Evolutionary conservation across 2,888 invertebrate genomes (phyloP), one percentile per base, ranked within the genome.

Genomic region (Phragmatobia fuliginosa): DNA sequence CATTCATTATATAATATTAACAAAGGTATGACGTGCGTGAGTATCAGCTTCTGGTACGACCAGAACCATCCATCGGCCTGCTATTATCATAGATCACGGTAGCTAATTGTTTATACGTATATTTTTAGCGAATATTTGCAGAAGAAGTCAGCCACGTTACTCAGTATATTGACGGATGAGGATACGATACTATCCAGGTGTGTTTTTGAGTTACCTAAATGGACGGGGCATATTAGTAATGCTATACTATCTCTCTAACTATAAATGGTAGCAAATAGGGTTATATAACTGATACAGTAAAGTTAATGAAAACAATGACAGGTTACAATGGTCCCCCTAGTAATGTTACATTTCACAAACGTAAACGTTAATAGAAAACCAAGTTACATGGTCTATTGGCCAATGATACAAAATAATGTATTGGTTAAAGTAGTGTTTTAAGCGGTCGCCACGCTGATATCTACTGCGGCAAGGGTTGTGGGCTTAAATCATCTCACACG

Each of bases 1-100:
- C 83, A 79, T 80, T 83, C 83, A 88, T 88, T 87, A 85, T 88
- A 85, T 86, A 64, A 62, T 49, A 88, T 90, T 89, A 89, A 90
- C 87, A 89, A 41, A 66, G 58, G 36, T 62, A 74, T 81, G 79
- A 80, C 80, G 84, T 61, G 70, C 68, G 73, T n/a, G 16, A 16
- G 38, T 59, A 58, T 73, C 75, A 70, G 71, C n/a, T 69, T 79
- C 73, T 74, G 74, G 62, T 41, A 25, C 36, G 68, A 32, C 31
- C 62, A 56, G 59, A 77, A 72, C 68, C 69, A 71, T 77, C 58
- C 61, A 61, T 60, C 59, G 59, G 41, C 28, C 38, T 10, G 49
- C 62, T 36, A 49, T 60, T 61, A 65, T 33, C 69, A 56, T 69
- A 69, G 41, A 62, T 68, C 58, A 58, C 68, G 31, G 62, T 60